These are phyloP conservation scores for Vombatus ursinus DNA, from an alignment of 2,113 vertebrate species.

Conservation along the genomic window DNA sequence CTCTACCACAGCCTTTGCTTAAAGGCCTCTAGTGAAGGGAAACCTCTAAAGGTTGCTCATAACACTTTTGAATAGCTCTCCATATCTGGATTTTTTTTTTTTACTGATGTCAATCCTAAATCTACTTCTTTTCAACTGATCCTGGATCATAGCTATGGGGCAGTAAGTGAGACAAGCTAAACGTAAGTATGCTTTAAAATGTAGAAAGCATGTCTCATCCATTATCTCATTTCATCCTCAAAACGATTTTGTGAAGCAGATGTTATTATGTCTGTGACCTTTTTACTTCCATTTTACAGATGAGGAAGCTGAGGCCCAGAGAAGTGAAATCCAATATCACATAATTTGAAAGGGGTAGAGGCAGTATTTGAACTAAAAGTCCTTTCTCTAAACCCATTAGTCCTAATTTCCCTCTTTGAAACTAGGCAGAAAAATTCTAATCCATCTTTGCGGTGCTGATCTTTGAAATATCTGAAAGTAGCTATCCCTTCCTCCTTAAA, in stretches of 20 bases:
- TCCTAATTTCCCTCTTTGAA: not conserved
- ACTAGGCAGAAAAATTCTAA: not conserved
- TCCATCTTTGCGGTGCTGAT: not conserved
- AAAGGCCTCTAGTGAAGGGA: not conserved
- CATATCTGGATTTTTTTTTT: not conserved
- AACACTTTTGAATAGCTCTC: not conserved
- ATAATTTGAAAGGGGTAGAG: not conserved
- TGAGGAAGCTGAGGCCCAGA: not conserved
- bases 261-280: not conserved
- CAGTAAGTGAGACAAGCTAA: not conserved
- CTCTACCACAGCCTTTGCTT: not conserved
- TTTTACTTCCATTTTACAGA: not conserved
- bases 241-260: not conserved
- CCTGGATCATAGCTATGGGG: not conserved
- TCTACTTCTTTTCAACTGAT: not conserved
- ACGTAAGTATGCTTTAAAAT: not conserved
- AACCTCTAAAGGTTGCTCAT: not conserved
- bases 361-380: not conserved
- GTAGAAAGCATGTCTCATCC: not conserved
- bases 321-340: not conserved
- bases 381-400: not conserved
- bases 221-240: not conserved
- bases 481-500: not conserved
- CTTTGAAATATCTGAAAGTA: not conserved
- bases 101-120: not conserved